Base-by-base conservation (phyloP, 2,888 invertebrate species). In the Drosophila percnosoma region DNA sequence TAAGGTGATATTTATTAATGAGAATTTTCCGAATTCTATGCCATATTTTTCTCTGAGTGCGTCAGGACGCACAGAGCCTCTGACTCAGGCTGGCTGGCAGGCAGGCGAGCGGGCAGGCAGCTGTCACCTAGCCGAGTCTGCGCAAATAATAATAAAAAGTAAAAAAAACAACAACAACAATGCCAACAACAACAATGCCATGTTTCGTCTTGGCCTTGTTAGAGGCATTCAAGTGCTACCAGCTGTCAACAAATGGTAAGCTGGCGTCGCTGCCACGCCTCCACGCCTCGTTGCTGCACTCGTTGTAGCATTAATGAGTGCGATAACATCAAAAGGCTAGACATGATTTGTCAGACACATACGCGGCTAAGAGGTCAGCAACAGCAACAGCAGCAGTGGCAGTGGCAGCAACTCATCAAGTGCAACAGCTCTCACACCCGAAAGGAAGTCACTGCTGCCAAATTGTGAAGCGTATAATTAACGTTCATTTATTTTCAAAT, bases 401-500 rank as follows among this genome's bases (percentile, higher is more conserved):
- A 49, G 49, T 27, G 27, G 49, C 49, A 38, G 27, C 57, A 31
- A 29, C 40, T 38, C 42, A 62, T 53, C 77, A 86, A 83, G 77
- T 86, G 83, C 80, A 75, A 27, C 58, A 60, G 55, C 81, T 88
- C 87, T 81, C 80, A 87, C 80, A 83, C 76, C 73, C 58, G 24
- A 67, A 58, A 57, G 65, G 65, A 76, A 71, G 72, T 82, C 52
- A 60, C 57, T 66, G 66, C 57, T 62, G 52, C 57, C 61, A 58
- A 65, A 66, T 45, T 53, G 58, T 66, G 64, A 77, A 83, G 79
- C 80, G 80, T 90, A 87, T 91, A 90, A 90, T 90, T 91, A 91
- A 86, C 83, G 65, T 80, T 82, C 89, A 91, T 91, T 91, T 90
- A 91, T 89, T 91, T 91, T 82, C 83, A 70, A 78, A 91, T 90